phyloP scores from a whole-genome alignment of 2,888 invertebrate genomes.

The Parthenolecanium corni region DNA sequence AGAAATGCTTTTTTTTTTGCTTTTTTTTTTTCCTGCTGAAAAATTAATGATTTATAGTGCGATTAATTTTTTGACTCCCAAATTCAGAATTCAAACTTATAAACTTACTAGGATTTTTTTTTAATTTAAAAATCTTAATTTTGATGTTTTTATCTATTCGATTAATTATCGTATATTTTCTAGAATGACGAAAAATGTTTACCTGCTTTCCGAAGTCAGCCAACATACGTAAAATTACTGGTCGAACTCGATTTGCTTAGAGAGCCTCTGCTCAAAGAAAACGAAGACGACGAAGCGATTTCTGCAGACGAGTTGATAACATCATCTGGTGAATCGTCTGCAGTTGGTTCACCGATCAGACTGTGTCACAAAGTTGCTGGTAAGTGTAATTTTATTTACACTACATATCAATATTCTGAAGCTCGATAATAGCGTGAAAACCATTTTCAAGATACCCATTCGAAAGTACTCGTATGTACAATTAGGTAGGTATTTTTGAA shows the following conservation, averaged over 20 bases:
- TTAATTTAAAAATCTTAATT: no score
- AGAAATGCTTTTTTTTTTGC: no score
- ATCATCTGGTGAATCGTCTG: slow-evolving; percentile 5
- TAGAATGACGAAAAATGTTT: slow-evolving; percentile 43
- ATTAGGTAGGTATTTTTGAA: no score
- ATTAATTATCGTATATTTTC: not conserved
- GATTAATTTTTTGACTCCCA: no score
- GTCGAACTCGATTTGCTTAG: slow-evolving; percentile 59
- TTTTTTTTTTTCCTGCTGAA: no score
- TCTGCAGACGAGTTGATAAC: slow-evolving; percentile 34
- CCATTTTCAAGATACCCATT: no score
- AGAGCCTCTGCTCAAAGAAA: slow-evolving; percentile 38
- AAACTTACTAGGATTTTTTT: no score
- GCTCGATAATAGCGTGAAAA: no score
- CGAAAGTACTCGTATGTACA: no score
- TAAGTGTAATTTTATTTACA: not conserved
- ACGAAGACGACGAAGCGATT: slow-evolving; percentile 33
- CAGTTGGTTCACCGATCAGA: not conserved
- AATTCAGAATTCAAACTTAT: no score
- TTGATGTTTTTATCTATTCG: not conserved
- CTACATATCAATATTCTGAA: not conserved
- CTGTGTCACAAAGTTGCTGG: not conserved
- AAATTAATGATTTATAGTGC: no score
- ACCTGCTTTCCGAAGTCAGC: slow-evolving; percentile 53
- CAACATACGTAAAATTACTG: slow-evolving; percentile 55